A percentile compares a stretch with the other conserved stretches of the same genome.
phyloP scores from a whole-genome alignment of 2,888 invertebrate genomes.

The Chrysolina oricalcia region DNA sequence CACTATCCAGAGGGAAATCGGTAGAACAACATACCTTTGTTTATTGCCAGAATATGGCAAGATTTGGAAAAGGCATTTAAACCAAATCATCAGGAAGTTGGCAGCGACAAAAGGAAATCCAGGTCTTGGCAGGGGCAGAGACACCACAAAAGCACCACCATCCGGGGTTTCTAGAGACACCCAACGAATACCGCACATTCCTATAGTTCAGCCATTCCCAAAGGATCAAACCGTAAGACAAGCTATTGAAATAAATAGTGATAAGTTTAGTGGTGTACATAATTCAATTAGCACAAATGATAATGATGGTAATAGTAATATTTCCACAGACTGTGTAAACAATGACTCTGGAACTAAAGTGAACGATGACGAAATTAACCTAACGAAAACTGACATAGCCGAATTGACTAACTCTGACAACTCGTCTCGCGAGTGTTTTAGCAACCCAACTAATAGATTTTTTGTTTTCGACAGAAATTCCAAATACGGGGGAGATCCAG shows the following conservation, averaged over 20 bases:
- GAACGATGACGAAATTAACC: slow-evolving; percentile 1
- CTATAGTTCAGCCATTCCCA: neutral
- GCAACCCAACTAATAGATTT: neutral
- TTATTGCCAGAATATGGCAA: neutral
- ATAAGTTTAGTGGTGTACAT: neutral
- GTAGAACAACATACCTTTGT: slow-evolving; percentile 29
- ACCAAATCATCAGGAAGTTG: slow-evolving; percentile 7
- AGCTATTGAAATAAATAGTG: neutral
- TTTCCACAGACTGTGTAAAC: neutral
- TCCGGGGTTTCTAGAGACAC: neutral
- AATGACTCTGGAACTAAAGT: neutral
- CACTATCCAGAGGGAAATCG: slow-evolving; percentile 8
- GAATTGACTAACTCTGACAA: neutral
- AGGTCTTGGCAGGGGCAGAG: neutral
- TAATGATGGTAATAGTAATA: neutral
- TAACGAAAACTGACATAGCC: neutral
- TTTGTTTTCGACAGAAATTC: neutral
- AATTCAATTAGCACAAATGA: neutral
- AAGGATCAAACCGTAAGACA: neutral
- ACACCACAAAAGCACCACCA: neutral
- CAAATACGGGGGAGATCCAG: neutral
- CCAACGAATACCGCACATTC: neutral
- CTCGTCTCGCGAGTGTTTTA: neutral
- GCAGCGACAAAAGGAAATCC: neutral
- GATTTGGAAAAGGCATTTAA: slow-evolving; percentile 16